phyloP scores from a whole-genome alignment of 2,888 invertebrate species.

The Embidobia sp. region DNA sequence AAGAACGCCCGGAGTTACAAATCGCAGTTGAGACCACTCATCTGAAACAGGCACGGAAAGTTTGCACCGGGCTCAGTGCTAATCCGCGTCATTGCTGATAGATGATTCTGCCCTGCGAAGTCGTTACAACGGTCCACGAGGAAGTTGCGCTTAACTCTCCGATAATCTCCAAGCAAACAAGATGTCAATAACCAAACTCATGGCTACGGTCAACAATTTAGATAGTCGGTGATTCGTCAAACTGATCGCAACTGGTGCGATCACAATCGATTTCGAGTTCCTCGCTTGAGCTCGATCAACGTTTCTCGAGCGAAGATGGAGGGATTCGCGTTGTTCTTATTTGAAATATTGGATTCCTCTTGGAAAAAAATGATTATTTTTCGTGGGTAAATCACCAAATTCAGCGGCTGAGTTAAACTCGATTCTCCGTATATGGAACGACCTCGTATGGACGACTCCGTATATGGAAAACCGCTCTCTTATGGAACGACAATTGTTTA shows the following conservation, averaged over 20 bases:
- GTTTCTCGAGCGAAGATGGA: too few relatives aligned
- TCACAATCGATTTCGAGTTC: neutral
- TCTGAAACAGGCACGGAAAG: constrained; percentile 52
- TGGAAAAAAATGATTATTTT: too few relatives aligned
- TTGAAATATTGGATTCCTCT: too few relatives aligned
- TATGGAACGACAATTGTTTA: too few relatives aligned
- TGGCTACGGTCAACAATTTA: constrained; percentile 39
- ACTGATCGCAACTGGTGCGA: constrained; percentile 9
- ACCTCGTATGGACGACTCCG: too few relatives aligned
- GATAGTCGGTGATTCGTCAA: constrained; percentile 41
- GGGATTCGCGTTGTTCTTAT: too few relatives aligned
- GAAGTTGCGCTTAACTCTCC: constrained; percentile 28
- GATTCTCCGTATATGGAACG: too few relatives aligned
- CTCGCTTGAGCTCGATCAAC: too few relatives aligned
- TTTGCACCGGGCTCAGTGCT: constrained; percentile 45
- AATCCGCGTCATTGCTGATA: constrained; percentile 56
- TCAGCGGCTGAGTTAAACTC: too few relatives aligned
- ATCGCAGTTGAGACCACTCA: constrained; percentile 52
- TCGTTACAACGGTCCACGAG: constrained; percentile 25
- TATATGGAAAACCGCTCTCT: too few relatives aligned
- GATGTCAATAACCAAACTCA: constrained; percentile 54
- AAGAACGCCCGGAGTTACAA: constrained; percentile 32
- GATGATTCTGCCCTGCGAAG: constrained; percentile 51
- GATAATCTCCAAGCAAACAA: constrained; percentile 50
- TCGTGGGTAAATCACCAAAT: too few relatives aligned